Evolutionary conservation across 2,113 vertebrate species (phyloP).

Genomic region (human): DNA sequence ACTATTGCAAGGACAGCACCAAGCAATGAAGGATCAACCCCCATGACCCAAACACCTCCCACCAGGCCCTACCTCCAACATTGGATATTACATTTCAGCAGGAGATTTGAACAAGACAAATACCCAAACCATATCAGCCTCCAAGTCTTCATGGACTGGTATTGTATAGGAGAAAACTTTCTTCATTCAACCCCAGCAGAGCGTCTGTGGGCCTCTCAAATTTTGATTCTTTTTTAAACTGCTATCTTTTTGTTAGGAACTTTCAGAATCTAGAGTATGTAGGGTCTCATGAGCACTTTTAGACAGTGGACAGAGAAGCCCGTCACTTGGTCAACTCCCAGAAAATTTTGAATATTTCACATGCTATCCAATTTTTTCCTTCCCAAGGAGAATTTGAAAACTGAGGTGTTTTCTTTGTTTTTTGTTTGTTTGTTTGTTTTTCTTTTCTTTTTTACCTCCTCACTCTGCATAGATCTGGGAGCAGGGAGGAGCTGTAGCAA

Average conservation of each 20-base stretch:
- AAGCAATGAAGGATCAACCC: too few relatives aligned
- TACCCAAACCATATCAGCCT: background rate
- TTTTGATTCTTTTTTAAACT: background rate
- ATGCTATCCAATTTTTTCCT: background rate
- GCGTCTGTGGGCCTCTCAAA: background rate
- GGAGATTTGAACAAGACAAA: too few relatives aligned
- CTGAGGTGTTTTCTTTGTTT: background rate
- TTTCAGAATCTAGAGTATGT: background rate
- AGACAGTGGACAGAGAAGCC: background rate
- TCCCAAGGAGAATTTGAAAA: background rate
- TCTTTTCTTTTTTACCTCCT: too few relatives aligned
- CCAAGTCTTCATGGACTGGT: background rate
- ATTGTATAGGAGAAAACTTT: background rate
- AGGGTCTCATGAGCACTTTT: background rate
- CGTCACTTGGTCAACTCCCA: background rate
- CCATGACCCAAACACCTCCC: too few relatives aligned
- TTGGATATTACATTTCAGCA: background rate
- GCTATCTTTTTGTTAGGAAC: background rate
- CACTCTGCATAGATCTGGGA: too few relatives aligned
- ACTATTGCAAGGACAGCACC: too few relatives aligned
- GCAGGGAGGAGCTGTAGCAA: too few relatives aligned
- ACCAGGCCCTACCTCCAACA: too few relatives aligned
- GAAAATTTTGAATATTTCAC: background rate
- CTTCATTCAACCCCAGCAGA: background rate
- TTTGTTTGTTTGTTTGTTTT: too few relatives aligned